A percentile compares a stretch with the other conserved stretches of the same genome.
Conservation (phyloP, 2,113 vertebrate species). For the Lasiurus cinereus region DNA sequence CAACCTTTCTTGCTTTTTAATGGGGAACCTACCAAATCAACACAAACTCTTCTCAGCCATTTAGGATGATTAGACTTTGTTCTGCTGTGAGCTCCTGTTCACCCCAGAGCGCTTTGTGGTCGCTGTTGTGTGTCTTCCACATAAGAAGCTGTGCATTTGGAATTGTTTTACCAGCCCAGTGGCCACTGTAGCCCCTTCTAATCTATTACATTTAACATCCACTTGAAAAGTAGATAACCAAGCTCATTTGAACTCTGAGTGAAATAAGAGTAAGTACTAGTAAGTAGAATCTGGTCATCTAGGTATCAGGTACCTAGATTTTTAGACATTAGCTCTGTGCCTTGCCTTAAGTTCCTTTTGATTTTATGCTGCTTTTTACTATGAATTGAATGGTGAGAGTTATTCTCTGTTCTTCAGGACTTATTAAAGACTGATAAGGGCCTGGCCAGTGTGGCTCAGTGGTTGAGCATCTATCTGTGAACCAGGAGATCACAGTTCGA, state of each 20-base stretch:
- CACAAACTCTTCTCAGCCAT: not conserved
- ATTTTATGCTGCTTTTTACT: constrained; percentile 49
- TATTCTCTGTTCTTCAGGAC: not conserved
- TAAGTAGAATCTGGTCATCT: not conserved
- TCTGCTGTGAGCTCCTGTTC: not conserved
- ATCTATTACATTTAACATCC: not conserved
- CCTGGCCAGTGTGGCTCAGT: too few relatives aligned
- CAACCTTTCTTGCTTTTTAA: not conserved
- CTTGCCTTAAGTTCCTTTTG: constrained; percentile 20
- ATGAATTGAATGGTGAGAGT: constrained; percentile 6
- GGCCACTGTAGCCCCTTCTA: not conserved
- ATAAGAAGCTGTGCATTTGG: not conserved
- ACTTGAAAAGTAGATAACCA: constrained; percentile 41
- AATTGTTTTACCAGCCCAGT: not conserved
- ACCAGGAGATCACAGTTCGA: too few relatives aligned
- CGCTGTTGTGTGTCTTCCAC: too few relatives aligned
- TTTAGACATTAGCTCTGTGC: constrained; percentile 2
- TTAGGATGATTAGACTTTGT: not conserved
- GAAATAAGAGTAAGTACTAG: constrained; percentile 9
- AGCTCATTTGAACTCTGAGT: not conserved
- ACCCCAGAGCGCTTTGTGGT: not conserved
- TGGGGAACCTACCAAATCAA: not conserved
- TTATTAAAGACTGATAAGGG: constrained; percentile 33
- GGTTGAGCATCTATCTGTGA: too few relatives aligned
- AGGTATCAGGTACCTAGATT: not conserved